These are phyloP conservation scores for Leuctra nigra DNA, from an alignment of 2,888 invertebrate species.

Conservation along the genomic window DNA sequence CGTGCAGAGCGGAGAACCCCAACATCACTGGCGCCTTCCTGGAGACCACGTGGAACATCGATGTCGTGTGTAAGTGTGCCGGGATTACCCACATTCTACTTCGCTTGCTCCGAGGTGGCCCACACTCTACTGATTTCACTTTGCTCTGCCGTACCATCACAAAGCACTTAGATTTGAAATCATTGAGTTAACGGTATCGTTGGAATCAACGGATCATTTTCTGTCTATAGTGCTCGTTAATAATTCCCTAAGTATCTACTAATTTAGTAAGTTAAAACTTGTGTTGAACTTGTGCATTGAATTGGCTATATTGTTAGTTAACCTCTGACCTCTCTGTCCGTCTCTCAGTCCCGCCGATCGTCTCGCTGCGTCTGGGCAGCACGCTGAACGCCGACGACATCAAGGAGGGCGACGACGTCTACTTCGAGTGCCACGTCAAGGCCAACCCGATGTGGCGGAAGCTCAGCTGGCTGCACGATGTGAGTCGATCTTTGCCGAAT, in stretches of 20 bases:
- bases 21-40: conserved; percentile 76
- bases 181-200: no score
- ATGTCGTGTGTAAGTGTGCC: conserved; percentile 81
- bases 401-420: conserved; percentile 88
- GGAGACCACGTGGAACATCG: conserved; percentile 81
- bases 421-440: conserved; percentile 87
- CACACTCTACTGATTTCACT: no score
- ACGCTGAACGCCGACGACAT: conserved; percentile 81
- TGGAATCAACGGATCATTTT: no score
- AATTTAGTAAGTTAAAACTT: no score
- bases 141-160: no score
- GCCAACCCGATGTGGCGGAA: conserved; percentile 81
- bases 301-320: no score
- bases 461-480: conserved; percentile 81
- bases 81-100: background rate
- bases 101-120: no score
- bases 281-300: no score
- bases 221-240: no score
- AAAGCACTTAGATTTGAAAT: no score
- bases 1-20: conserved; percentile 86
- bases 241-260: no score
- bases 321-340: conserved; percentile 1
- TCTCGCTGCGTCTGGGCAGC: conserved; percentile 72
- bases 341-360: conserved; percentile 75
- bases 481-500: no score